A percentile compares a stretch with the other conserved stretches of the same genome.
Evolutionary conservation across 2,888 invertebrate species (phyloP).

Genomic region (Drosophila dives): DNA sequence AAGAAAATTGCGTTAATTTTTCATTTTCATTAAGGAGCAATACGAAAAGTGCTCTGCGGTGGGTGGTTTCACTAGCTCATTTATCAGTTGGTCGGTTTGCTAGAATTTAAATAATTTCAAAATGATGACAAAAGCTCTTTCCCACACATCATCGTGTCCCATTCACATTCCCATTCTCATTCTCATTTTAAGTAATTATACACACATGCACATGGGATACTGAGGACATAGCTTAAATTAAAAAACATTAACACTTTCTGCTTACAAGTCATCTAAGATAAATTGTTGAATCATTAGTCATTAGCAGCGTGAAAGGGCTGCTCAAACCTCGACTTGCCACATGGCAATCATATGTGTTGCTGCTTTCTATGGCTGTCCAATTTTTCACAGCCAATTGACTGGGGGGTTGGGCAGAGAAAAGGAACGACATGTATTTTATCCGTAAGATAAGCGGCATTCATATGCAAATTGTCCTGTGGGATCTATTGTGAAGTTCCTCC

Average conservation of each 20-base stretch:
- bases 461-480: conserved; percentile 55
- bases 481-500: conserved; percentile 18
- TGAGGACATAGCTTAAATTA: conserved; percentile 39
- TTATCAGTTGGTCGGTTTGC: conserved; percentile 59
- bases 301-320: conserved; percentile 58
- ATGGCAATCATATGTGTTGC: conserved; percentile 55
- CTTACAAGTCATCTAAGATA: conserved; percentile 68
- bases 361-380: conserved; percentile 51
- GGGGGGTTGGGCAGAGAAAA: conserved; percentile 24
- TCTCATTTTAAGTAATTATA: conserved; percentile 54
- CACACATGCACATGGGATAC: conserved; percentile 41
- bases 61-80: conserved; percentile 54
- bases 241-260: conserved; percentile 73
- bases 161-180: not conserved
- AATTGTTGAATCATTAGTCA: conserved; percentile 77
- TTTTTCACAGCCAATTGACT: conserved; percentile 53
- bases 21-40: conserved; percentile 32
- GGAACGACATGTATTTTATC: conserved; percentile 21
- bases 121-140: conserved; percentile 68
- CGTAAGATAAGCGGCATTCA: conserved; percentile 43
- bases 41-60: conserved; percentile 11
- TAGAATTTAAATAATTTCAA: conserved; percentile 69
- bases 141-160: conserved; percentile 45
- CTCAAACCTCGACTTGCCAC: conserved; percentile 10
- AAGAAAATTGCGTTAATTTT: conserved; percentile 58